Conservation (phyloP, 2,113 vertebrate species). For the Gorilla gorilla region DNA sequence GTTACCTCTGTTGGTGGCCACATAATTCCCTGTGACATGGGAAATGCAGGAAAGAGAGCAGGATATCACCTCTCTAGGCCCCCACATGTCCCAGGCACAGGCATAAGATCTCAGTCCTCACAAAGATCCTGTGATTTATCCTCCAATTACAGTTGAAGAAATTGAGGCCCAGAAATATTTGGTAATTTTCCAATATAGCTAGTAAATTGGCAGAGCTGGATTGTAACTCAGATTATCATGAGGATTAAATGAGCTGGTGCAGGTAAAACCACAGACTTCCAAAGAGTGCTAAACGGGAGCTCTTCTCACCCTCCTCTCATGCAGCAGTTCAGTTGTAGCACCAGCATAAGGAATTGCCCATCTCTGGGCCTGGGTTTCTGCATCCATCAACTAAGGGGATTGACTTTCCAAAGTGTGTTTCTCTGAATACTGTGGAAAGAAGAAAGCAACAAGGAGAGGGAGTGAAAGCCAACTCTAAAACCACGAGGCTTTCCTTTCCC, state of each 20-base stretch:
- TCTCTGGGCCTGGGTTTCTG: neutral
- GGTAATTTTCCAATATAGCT: neutral
- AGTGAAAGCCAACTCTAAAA: neutral
- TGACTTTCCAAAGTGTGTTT: neutral
- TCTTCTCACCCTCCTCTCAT: neutral
- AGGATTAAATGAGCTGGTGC: neutral
- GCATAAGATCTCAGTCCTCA: neutral
- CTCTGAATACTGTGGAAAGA: neutral
- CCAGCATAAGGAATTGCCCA: neutral
- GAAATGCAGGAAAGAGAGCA: neutral
- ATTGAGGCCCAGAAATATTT: neutral
- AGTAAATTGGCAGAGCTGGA: neutral
- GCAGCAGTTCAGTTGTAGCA: neutral
- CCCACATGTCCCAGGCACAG: neutral
- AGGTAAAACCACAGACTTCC: neutral
- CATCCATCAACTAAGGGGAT: neutral
- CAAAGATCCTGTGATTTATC: neutral
- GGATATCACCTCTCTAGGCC: neutral
- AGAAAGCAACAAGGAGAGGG: neutral
- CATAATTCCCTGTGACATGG: neutral
- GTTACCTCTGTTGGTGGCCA: neutral
- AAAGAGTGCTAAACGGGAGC: neutral
- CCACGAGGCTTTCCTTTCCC: neutral
- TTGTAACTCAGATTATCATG: neutral
- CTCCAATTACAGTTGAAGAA: neutral